phyloP scores from a whole-genome alignment of 2,113 vertebrate species.

The Chlorodrepanis virens region DNA sequence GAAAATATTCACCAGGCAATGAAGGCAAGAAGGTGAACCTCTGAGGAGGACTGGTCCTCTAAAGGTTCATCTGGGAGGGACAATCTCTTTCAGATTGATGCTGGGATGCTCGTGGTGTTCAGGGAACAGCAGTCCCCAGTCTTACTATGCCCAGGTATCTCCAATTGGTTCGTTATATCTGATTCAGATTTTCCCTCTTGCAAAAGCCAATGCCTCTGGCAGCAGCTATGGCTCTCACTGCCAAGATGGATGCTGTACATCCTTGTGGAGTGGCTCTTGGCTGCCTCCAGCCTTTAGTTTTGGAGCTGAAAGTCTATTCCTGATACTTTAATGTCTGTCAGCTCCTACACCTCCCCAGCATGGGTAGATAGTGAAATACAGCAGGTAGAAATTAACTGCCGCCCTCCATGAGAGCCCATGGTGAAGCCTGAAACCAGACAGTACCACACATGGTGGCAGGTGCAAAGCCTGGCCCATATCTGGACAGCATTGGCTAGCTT shows the following conservation, averaged over 20 bases:
- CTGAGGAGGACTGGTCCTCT: not conserved
- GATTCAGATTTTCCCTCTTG: not conserved
- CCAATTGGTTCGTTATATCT: not conserved
- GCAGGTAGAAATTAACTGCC: not conserved
- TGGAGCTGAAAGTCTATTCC: not conserved
- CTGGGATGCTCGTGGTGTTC: not conserved
- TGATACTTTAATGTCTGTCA: not conserved
- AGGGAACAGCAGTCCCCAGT: not conserved
- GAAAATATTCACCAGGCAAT: not conserved
- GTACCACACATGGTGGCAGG: not conserved
- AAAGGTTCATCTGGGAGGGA: not conserved
- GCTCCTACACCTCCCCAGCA: fast-evolving
- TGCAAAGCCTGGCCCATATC: not conserved
- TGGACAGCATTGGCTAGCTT: not conserved
- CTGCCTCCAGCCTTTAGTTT: not conserved
- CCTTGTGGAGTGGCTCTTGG: not conserved
- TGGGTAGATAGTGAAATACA: not conserved
- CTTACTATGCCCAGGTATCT: not conserved
- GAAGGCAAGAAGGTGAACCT: not conserved
- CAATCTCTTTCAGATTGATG: not conserved
- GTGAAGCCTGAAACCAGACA: not conserved
- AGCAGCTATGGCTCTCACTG: not conserved
- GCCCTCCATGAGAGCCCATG: fast-evolving
- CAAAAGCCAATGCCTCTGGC: not conserved
- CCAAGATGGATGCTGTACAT: not conserved